Evolutionary conservation across 2,113 vertebrate genomes (phyloP), one percentile per base, ranked within the genome.

Genomic region (Forbesichthys papilliferus): DNA sequence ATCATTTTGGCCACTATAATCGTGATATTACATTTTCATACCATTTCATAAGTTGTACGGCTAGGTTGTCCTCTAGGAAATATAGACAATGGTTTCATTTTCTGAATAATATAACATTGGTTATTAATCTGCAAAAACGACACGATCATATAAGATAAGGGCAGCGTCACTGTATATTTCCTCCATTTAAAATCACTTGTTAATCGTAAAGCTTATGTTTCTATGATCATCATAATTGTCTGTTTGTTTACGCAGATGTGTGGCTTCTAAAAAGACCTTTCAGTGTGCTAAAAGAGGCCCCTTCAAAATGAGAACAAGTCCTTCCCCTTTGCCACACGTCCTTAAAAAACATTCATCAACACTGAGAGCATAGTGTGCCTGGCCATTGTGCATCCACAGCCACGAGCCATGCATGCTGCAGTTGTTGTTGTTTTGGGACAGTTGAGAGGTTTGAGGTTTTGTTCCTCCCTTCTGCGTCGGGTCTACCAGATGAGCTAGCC

Each of bases 401-500:
- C 16, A 20, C 20, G 2, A 20, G 20, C 20, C 20, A 2, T 20
- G 20, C 20, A 27, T 11, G 18, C 18, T 33, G 9, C 18, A 8
- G 27, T 3, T 33, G 9, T 11, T 57, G 7, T 33, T 20, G 7
- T 54, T 42, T 42, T 8, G 4, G n/a, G 16, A 20, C 27, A 27
- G 20, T 4, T n/a, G 10, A 27, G 18, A 57, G 55, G 18, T 9
- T 57, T 20, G 55, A 27, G 55, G 36, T 42, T 27, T 20, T 54
- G 13, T 14, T 14, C 13, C n/a, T 18, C 52, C 4, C 7, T 33
- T 53, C 55, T 63, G n/a, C 33, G 48, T 36, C 33, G 16, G 11
- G 48, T 53, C 64, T 11, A 36, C 18, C 61, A 65, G 63, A 75
- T 73, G 47, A 60, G 58, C n/a, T 3, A 57, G 53, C 60, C 64